phyloP scores from a whole-genome alignment of 2,888 invertebrate species.

The Athripsodes cinereus region DNA sequence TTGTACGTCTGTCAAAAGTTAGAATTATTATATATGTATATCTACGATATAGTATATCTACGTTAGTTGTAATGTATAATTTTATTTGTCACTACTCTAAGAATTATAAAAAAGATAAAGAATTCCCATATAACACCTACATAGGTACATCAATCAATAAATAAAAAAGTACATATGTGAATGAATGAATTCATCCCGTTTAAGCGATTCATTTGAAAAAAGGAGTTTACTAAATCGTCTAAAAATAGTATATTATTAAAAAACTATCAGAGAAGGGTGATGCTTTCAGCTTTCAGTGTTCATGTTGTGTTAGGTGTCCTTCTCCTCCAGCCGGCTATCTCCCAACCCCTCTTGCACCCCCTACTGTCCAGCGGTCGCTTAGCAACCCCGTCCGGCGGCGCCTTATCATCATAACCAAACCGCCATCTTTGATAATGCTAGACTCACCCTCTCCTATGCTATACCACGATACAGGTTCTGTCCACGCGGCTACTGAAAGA shows the following conservation, averaged over 20 bases:
- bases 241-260: not conserved
- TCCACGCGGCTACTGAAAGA: not conserved
- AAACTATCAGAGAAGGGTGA: not conserved
- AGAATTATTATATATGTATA: no score
- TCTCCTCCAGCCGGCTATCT: no score
- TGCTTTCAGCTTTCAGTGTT: not conserved
- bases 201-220: not conserved
- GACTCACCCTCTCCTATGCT: not conserved
- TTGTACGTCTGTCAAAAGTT: no score
- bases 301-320: not conserved
- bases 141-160: no score
- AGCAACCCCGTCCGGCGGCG: slow-evolving; percentile 40
- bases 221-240: not conserved
- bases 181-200: no score
- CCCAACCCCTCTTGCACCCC: slow-evolving; percentile 11
- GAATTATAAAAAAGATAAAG: no score
- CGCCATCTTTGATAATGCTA: slow-evolving; percentile 39
- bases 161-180: no score
- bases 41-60: no score
- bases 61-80: no score
- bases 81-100: no score
- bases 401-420: slow-evolving; percentile 52
- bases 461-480: not conserved
- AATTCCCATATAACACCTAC: no score
- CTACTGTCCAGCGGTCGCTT: slow-evolving; percentile 38